Conservation (phyloP, 2,888 invertebrate species). For the Cheilosia urbana region DNA sequence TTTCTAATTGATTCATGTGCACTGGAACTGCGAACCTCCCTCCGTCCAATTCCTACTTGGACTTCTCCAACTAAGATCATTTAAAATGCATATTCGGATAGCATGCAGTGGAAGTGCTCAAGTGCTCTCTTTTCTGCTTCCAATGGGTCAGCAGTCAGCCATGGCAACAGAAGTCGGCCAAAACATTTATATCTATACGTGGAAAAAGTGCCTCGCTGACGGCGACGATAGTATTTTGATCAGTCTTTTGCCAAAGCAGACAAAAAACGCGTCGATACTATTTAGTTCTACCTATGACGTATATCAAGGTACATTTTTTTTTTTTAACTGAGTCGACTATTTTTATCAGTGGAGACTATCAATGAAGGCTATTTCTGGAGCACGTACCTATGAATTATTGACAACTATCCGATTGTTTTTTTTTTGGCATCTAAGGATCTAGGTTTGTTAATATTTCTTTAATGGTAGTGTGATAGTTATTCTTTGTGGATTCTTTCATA, state of each 20-base stretch:
- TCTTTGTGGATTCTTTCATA: conserved; percentile 20
- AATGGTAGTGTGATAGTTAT: neutral
- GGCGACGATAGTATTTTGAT: conserved; percentile 10
- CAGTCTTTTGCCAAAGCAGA: conserved; percentile 1
- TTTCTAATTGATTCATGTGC: neutral
- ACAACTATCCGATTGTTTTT: neutral
- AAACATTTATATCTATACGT: conserved; percentile 18
- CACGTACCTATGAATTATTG: conserved; percentile 1
- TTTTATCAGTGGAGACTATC: neutral
- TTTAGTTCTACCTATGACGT: conserved; percentile 10
- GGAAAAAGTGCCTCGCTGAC: neutral
- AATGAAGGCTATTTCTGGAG: conserved; percentile 21
- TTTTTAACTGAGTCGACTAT: conserved; percentile 4
- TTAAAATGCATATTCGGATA: conserved; percentile 61
- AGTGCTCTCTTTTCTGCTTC: conserved; percentile 34
- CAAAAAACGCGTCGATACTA: neutral
- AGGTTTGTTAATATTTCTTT: conserved; percentile 6
- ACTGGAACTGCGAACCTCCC: conserved; percentile 10
- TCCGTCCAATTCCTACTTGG: neutral
- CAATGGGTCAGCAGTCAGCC: conserved; percentile 44
- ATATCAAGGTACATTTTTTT: neutral
- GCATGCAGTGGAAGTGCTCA: conserved; percentile 14
- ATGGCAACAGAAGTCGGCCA: conserved; percentile 53
- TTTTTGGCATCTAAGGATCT: neutral
- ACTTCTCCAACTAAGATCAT: conserved; percentile 55